Evolutionary conservation across 2,888 invertebrate genomes (phyloP).

Genomic region (Papilio elwesi): DNA sequence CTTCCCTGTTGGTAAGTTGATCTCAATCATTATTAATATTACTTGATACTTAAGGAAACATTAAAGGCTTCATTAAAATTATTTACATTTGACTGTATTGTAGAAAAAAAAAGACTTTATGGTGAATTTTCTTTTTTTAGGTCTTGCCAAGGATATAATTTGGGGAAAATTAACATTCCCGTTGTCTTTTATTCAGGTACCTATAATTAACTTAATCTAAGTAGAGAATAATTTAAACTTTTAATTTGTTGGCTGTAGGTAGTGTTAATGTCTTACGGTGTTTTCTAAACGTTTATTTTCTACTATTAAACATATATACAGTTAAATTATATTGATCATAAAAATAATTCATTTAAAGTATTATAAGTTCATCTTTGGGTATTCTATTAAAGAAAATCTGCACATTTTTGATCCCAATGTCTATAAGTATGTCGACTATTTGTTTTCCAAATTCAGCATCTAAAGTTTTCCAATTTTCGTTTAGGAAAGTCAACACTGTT

Average conservation of each 20-base stretch:
- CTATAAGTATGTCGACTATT: constrained; percentile 56
- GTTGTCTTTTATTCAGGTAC: constrained; percentile 77
- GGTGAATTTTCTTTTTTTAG: constrained; percentile 53
- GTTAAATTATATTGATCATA: neutral
- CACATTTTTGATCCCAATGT: constrained; percentile 49
- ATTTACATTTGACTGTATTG: neutral
- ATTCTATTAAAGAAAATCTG: constrained; percentile 60
- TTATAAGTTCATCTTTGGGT: constrained; percentile 65
- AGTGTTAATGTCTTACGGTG: neutral
- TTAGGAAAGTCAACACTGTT: constrained; percentile 65
- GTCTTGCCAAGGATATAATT: constrained; percentile 75
- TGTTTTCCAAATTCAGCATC: constrained; percentile 68
- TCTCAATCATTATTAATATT: neutral
- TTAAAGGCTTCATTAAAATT: constrained; percentile 4
- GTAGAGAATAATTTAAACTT: constrained; percentile 1
- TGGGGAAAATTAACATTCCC: constrained; percentile 78
- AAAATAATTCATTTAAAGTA: neutral
- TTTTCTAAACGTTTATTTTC: neutral
- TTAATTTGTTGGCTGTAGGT: neutral
- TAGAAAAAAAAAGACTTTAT: neutral
- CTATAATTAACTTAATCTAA: constrained; percentile 37
- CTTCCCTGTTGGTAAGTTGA: constrained; percentile 86
- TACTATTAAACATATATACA: neutral
- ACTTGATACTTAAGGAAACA: neutral
- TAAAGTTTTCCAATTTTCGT: constrained; percentile 66